Conservation (phyloP, 2,797 vertebrate species). For the Ambastaia sidthimunki region DNA sequence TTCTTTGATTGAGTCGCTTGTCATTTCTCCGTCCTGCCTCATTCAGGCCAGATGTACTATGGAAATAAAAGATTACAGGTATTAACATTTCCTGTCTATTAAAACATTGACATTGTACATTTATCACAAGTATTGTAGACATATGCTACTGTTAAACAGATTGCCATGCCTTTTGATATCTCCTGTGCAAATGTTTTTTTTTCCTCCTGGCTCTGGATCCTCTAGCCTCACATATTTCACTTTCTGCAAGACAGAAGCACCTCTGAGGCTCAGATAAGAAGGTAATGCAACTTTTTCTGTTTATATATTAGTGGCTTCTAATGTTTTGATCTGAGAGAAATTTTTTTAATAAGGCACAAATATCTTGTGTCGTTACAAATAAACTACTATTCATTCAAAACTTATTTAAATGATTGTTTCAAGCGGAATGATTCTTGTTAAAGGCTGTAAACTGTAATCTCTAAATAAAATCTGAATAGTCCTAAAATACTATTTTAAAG, state of each 20-base stretch:
- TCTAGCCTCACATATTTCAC: neutral
- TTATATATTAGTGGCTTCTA: neutral
- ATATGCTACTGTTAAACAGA: neutral
- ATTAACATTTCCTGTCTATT: neutral
- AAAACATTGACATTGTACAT: neutral
- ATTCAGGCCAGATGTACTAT: neutral
- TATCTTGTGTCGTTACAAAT: too few species aligned
- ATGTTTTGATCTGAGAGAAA: too few species aligned
- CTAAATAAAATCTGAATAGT: too few species aligned
- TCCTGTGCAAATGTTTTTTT: conserved; percentile 15
- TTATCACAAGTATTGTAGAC: neutral
- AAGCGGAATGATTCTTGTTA: too few species aligned
- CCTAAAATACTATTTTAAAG: too few species aligned
- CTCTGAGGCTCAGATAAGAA: too few species aligned
- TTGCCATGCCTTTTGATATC: neutral
- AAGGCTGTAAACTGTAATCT: too few species aligned
- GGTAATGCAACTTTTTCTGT: conserved; percentile 13
- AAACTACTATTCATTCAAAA: too few species aligned
- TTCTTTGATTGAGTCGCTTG: conserved; percentile 18
- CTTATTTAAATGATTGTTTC: too few species aligned
- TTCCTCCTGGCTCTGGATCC: neutral
- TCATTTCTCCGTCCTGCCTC: conserved; percentile 13
- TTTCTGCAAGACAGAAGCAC: neutral
- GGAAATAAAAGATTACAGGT: conserved; percentile 8
- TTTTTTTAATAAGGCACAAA: too few species aligned